phyloP scores from a whole-genome alignment of 2,888 invertebrate species.

The Micoletzkya japonica region DNA sequence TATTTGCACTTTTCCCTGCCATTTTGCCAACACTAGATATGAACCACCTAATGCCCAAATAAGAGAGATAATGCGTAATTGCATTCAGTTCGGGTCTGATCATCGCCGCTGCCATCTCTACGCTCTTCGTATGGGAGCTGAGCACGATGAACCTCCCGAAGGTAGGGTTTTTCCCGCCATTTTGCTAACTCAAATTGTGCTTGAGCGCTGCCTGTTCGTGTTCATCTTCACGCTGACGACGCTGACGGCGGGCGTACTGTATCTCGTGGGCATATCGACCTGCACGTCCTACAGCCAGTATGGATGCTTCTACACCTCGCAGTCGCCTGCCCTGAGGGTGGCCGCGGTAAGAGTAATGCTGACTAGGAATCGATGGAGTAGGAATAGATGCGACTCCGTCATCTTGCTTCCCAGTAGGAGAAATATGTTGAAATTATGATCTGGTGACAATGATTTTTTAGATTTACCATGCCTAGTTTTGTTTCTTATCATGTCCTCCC shows the following conservation, averaged over 20 bases:
- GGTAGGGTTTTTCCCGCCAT: slow-evolving; percentile 2
- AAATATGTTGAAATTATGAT: not conserved
- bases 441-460: not conserved
- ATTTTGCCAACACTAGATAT: too few relatives aligned
- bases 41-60: too few relatives aligned
- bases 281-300: slow-evolving; percentile 32
- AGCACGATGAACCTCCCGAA: slow-evolving; percentile 16
- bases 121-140: slow-evolving; percentile 29
- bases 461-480: not conserved
- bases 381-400: too few relatives aligned
- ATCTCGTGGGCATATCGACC: slow-evolving; percentile 9
- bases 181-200: not conserved
- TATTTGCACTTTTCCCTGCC: too few relatives aligned
- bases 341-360: slow-evolving; percentile 30
- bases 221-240: slow-evolving; percentile 13
- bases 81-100: slow-evolving; percentile 5
- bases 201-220: slow-evolving; percentile 19
- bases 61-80: too few relatives aligned
- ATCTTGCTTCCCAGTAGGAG: too few relatives aligned
- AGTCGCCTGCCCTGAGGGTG: slow-evolving; percentile 31
- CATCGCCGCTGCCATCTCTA: slow-evolving; percentile 9
- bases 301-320: slow-evolving; percentile 31
- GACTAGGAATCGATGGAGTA: not conserved
- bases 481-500: not conserved
- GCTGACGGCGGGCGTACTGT: slow-evolving; percentile 19